Evolutionary conservation across 2,797 vertebrate genomes (phyloP).

Genomic region (Bovichtus variegatus): DNA sequence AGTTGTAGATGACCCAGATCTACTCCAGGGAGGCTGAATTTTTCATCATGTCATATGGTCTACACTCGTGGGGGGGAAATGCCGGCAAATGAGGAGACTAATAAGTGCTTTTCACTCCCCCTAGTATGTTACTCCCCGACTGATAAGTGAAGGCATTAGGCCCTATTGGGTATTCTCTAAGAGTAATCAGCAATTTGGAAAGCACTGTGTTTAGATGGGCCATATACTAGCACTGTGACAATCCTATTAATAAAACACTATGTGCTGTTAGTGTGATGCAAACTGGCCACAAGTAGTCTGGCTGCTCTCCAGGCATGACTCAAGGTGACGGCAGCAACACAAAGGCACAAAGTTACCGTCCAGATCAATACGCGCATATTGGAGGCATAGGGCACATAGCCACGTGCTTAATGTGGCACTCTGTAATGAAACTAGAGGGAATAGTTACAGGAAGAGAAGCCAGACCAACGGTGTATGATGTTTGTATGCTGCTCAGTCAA

Average conservation of each 20-base stretch:
- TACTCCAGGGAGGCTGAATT: slow-evolving; percentile 56
- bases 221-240: slow-evolving; percentile 75
- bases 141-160: slow-evolving; percentile 67
- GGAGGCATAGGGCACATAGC: slow-evolving; percentile 55
- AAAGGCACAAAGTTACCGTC: slow-evolving; percentile 74
- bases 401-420: slow-evolving; percentile 64
- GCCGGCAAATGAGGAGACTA: slow-evolving; percentile 58
- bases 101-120: slow-evolving; percentile 51
- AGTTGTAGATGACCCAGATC: slow-evolving; percentile 63
- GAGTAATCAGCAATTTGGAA: slow-evolving; percentile 75
- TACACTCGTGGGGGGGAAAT: slow-evolving; percentile 8
- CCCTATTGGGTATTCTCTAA: slow-evolving; percentile 49
- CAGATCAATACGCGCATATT: slow-evolving; percentile 74
- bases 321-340: slow-evolving; percentile 82
- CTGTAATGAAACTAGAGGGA: slow-evolving; percentile 58
- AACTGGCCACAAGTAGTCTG: slow-evolving; percentile 84
- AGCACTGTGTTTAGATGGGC: slow-evolving; percentile 73
- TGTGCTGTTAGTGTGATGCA: slow-evolving; percentile 78
- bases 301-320: slow-evolving; percentile 81
- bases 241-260: slow-evolving; percentile 83
- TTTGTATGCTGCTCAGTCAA: slow-evolving; percentile 40
- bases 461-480: slow-evolving; percentile 1
- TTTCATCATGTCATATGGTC: slow-evolving; percentile 70
- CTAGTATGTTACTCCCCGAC: slow-evolving; percentile 43
- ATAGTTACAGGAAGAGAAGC: slow-evolving; percentile 34